Base-by-base conservation (phyloP, 1,140 invertebrate species). In the Teleopsis dalmanni region DNA sequence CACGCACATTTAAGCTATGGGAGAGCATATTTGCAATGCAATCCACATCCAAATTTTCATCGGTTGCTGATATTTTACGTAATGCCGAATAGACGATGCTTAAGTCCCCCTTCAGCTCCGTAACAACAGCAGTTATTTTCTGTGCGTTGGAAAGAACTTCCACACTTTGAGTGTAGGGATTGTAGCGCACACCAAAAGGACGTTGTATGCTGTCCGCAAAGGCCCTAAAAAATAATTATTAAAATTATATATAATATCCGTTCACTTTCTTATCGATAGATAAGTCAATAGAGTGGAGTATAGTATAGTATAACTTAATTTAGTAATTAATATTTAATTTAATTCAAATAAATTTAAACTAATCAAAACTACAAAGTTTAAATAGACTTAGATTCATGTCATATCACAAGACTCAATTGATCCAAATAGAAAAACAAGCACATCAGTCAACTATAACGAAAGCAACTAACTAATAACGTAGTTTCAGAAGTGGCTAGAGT, bases 151-250 rank as follows among this genome's bases (percentile, higher is more conserved):
- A 96, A 6, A 99, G 74, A 2, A 98, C 88, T 58, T 99, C 95
- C 0, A 99, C 92, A 53, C 88, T 91, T 70, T 96, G 92, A 0
- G 96, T 99, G 64, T 98, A 99, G 0, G 96, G 91, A 72, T 99
- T 98, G 73, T 98, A 99, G 0, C 95, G 85, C 0, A 99, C 84
- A 0, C 91, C 91, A 65, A 99, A 98, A 0, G 95, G 94, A 10
- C 94, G 81, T 59, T 95, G 88, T 63, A 99, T 98, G 52, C 84
- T 88, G 37, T 84, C 83, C 0, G 95, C 95, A 73, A 90, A 99
- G 21, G 83, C 81, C 54, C 95, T 98, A 65, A 19, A 81, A 78
- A 14, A 18, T 13, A 16, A n/a, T n/a, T n/a, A n/a, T n/a, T n/a
- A n/a, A n/a, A n/a, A n/a, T n/a, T n/a, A 7, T 3, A 16, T 6